Evolutionary conservation across 2,888 invertebrate species (phyloP).

Genomic region (Melieria omissa): DNA sequence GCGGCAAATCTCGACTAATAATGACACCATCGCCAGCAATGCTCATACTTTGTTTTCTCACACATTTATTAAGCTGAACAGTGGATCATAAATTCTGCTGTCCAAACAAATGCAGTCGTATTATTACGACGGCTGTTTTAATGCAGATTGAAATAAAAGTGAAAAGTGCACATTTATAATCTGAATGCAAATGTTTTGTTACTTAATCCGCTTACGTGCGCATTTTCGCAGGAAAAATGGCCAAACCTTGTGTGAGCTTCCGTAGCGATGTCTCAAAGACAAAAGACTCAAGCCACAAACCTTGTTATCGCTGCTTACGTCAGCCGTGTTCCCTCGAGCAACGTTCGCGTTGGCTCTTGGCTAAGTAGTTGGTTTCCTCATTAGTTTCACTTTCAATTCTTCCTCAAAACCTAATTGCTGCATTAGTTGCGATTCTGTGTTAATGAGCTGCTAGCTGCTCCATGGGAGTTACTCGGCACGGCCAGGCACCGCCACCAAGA

Average conservation of each 20-base stretch:
- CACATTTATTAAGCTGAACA: no score
- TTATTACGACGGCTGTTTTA: no score
- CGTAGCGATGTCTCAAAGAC: background rate
- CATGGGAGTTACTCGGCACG: background rate
- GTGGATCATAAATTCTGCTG: no score
- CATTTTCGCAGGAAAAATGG: background rate
- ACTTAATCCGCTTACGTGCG: background rate
- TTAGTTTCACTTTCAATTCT: constrained; percentile 16
- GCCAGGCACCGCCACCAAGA: background rate
- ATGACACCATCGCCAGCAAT: no score
- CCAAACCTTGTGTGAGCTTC: background rate
- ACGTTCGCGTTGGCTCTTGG: background rate
- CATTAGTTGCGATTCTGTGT: background rate
- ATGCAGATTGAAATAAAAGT: constrained; percentile 1
- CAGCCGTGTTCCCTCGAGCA: no score
- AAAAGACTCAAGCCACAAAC: constrained; percentile 37
- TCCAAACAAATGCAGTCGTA: no score
- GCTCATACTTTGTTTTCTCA: no score
- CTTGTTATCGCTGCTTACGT: background rate
- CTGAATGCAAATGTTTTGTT: background rate
- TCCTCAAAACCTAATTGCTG: constrained; percentile 2
- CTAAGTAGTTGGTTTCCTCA: background rate
- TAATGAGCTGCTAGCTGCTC: background rate
- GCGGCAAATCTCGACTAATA: no score
- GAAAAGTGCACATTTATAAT: background rate